Percentiles rank a stretch among this genome's conserved stretches.
These are phyloP conservation scores for Lasioglossum albipes DNA, from an alignment of 1,140 invertebrate species.

Conservation along the genomic window DNA sequence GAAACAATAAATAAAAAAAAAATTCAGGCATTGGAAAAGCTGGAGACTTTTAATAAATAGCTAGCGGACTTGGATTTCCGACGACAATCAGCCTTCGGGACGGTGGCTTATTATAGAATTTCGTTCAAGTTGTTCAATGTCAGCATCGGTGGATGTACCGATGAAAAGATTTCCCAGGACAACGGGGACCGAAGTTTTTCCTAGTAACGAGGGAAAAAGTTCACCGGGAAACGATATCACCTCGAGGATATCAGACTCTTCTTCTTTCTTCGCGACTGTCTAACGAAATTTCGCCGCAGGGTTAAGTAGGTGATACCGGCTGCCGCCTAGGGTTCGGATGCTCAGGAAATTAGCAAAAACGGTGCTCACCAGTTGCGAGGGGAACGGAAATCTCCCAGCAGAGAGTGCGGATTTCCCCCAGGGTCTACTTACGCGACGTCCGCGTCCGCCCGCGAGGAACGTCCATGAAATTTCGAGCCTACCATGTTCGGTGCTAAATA, in stretches of 20 bases:
- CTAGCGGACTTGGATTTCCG: too few species aligned
- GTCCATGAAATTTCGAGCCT: conserved; percentile 66
- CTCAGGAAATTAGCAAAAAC: conserved; percentile 72
- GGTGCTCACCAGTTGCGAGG: conserved; percentile 6
- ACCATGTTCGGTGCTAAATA: too few species aligned
- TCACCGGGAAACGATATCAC: conserved; percentile 20
- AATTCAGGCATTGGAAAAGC: too few species aligned
- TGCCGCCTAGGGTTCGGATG: conserved; percentile 51
- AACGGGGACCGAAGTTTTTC: conserved; percentile 13
- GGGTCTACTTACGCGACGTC: conserved; percentile 66
- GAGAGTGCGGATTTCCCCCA: conserved; percentile 73
- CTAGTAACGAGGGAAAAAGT: conserved; percentile 38
- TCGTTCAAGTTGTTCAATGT: conserved; percentile 1
- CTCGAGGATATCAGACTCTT: conserved; percentile 17
- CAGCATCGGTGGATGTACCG: background rate
- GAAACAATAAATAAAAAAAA: too few species aligned
- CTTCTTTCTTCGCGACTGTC: conserved; percentile 15
- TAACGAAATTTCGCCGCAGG: conserved; percentile 62
- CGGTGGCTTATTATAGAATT: conserved; percentile 18
- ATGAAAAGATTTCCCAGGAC: conserved; percentile 10
- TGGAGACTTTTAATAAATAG: background rate
- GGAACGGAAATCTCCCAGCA: conserved; percentile 41
- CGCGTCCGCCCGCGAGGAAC: conserved; percentile 47
- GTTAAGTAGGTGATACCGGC: conserved; percentile 58
- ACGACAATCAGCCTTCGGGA: background rate